phyloP scores from a whole-genome alignment of 2,113 vertebrate genomes.

The Lonchura striata region DNA sequence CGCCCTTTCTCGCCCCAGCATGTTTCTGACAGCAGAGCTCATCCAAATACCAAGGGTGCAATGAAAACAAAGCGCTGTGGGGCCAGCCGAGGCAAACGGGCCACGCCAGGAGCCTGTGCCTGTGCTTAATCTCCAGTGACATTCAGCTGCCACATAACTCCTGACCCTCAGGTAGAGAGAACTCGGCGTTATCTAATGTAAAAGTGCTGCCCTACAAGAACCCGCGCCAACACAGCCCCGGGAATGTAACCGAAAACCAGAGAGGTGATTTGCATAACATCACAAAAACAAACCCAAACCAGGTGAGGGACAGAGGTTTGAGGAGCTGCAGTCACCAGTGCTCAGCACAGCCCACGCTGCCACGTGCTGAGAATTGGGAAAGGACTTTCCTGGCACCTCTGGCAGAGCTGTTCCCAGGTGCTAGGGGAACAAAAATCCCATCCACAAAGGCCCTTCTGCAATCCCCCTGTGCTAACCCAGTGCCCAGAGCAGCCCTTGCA shows the following conservation, averaged over 20 bases:
- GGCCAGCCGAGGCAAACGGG: neutral
- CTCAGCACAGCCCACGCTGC: accelerated
- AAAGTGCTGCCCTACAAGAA: neutral
- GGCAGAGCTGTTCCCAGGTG: neutral
- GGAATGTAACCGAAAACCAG: accelerated
- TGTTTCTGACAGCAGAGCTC: neutral
- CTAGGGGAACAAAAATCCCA: neutral
- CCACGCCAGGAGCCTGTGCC: neutral
- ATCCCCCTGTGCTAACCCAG: neutral
- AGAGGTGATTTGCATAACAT: neutral
- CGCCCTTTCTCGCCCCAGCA: neutral
- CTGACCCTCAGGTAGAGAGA: neutral
- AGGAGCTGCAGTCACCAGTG: neutral
- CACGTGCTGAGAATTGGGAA: neutral
- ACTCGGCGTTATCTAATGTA: neutral
- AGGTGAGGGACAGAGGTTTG: neutral
- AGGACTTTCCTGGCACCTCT: neutral
- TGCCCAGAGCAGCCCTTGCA: neutral
- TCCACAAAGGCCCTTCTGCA: neutral
- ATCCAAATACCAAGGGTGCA: neutral
- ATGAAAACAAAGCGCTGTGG: neutral
- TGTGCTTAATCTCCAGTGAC: neutral
- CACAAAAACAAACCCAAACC: neutral
- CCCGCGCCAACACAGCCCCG: neutral
- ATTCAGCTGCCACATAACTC: neutral